These are phyloP conservation scores for Pica pica DNA, from an alignment of 2,113 vertebrate species.

Conservation along the genomic window DNA sequence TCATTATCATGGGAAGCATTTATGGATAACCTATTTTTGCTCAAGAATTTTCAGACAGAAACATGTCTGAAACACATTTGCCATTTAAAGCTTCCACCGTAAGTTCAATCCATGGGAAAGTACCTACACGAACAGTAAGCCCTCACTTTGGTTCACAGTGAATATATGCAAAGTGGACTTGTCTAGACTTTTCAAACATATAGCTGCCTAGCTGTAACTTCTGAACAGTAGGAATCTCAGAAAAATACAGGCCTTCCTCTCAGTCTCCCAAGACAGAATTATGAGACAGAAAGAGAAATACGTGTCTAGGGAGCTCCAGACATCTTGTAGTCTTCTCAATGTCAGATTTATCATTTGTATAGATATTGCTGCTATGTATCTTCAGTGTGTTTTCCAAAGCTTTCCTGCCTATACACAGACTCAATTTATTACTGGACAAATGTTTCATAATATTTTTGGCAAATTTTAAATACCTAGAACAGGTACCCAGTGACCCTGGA, in stretches of 20 bases:
- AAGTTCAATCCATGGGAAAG: background rate
- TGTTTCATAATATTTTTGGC: background rate
- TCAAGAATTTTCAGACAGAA: background rate
- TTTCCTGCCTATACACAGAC: background rate
- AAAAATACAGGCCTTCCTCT: background rate
- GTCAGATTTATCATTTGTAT: background rate
- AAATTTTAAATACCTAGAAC: background rate
- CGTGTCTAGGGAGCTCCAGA: background rate
- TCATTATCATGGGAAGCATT: background rate
- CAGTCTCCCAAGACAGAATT: background rate
- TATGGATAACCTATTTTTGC: background rate
- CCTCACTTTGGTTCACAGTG: background rate
- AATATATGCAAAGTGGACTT: background rate
- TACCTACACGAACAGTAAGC: background rate
- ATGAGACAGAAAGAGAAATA: background rate
- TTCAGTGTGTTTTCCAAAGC: background rate
- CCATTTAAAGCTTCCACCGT: background rate
- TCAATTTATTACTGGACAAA: background rate
- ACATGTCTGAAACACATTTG: background rate
- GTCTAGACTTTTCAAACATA: background rate
- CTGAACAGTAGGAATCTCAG: background rate
- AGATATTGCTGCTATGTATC: background rate
- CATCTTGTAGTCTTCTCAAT: background rate
- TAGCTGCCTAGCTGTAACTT: background rate
- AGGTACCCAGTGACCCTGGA: background rate